These are phyloP conservation scores for Camponotus floridanus DNA, from an alignment of 1,140 invertebrate genomes.

Conservation along the genomic window DNA sequence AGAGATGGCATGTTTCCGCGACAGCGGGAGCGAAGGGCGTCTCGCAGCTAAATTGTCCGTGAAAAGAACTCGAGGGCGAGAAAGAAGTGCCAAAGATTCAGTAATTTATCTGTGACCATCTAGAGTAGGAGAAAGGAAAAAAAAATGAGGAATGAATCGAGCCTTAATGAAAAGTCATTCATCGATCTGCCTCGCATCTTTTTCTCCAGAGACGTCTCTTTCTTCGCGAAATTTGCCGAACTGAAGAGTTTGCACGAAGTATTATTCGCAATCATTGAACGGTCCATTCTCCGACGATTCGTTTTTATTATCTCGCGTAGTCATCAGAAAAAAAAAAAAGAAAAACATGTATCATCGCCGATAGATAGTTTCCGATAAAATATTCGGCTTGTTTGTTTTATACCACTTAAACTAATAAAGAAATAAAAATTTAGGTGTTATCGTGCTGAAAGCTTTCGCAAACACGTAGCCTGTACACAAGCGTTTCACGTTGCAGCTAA, in stretches of 20 bases:
- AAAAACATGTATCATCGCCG: too few relatives aligned
- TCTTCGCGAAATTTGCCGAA: slow-evolving; percentile 68
- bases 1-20: slow-evolving; percentile 47
- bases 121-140: slow-evolving; percentile 61
- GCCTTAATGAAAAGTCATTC: slow-evolving; percentile 79
- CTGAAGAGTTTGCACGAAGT: slow-evolving; percentile 36
- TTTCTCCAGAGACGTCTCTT: slow-evolving; percentile 43
- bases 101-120: slow-evolving; percentile 80
- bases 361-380: slow-evolving; percentile 37
- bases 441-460: slow-evolving; percentile 54
- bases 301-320: slow-evolving; percentile 3
- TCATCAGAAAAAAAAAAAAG: slow-evolving; percentile 7
- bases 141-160: slow-evolving; percentile 78
- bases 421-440: slow-evolving; percentile 62
- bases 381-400: slow-evolving; percentile 60
- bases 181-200: slow-evolving; percentile 62
- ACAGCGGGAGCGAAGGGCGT: slow-evolving; percentile 71
- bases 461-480: slow-evolving; percentile 58
- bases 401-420: slow-evolving; percentile 48
- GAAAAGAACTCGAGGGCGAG: slow-evolving; percentile 75
- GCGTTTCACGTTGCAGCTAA: slow-evolving; percentile 53
- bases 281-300: not conserved
- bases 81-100: slow-evolving; percentile 75
- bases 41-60: slow-evolving; percentile 82
- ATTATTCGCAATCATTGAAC: slow-evolving; percentile 23